Base-by-base conservation (phyloP, 2,888 invertebrate genomes). In the Myopa tessellatipennis region DNA sequence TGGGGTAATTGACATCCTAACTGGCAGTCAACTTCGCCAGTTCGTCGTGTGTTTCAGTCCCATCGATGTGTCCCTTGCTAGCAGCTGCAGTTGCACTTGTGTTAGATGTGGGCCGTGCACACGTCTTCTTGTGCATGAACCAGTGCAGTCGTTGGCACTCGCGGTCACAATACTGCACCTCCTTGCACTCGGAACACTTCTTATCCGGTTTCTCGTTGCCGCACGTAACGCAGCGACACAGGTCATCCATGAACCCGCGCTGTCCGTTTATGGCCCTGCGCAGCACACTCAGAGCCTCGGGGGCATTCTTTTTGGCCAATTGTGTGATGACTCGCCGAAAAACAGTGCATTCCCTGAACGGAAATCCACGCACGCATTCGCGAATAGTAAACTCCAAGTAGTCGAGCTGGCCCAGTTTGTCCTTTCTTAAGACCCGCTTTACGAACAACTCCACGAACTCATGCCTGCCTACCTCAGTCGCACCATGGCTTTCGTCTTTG, bases 71-170 rank as follows among this genome's bases (percentile, higher is more conserved):
- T 0, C 74, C 83, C 70, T 83, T 82, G n/a, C 67, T 12, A 12
- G 45, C 81, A 87, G 81, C 85, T 83, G 80, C 78, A 14, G 74
- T 84, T 18, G 88, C 81, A n/a, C 73, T 84, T 16, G 88, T 81
- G 4, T 87, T 88, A 79, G 91, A 91, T 1, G 90, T 89, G 79
- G 94, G 91, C 80, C 94, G 90, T 78, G 93, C 92, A 85, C 96
- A 97, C 58, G 93, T 93, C 85, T 96, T 96, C 89, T 96, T 96
- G 88, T 97, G 96, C 85, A 95, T 93, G 85, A 95, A 95, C 96
- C 96, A 96, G 87, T 96, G 98, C 69, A 98, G 90, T 81, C 96
- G 93, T 88, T 99, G 99, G 88, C 99, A 99, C 85, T 95, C 95
- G 79, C 95, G 92, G 89, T 97, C 95, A 90, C 99, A 99, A 88